These are phyloP conservation scores for Acipenser transmontanus DNA, from an alignment of 2,797 vertebrate species.

Conservation along the genomic window DNA sequence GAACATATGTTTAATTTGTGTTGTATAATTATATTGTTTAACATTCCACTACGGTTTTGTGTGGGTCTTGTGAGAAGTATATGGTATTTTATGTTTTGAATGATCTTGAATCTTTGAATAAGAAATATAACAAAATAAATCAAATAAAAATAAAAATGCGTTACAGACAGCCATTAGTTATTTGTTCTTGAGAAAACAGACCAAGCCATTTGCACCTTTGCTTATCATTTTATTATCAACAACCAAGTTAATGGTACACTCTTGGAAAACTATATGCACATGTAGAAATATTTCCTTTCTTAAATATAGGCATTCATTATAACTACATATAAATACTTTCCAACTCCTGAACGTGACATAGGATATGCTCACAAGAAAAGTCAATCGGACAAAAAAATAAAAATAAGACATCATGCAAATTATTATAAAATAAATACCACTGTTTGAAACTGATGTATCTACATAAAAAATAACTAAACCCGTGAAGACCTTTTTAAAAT, in stretches of 20 bases:
- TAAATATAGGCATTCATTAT: slow-evolving; percentile 99
- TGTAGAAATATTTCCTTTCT: slow-evolving; percentile 99
- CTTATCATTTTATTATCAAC: slow-evolving; percentile 95
- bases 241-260: slow-evolving; percentile 99
- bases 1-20: too few relatives aligned
- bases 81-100: too few relatives aligned
- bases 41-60: too few relatives aligned
- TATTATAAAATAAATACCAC: slow-evolving; percentile 86
- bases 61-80: too few relatives aligned
- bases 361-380: slow-evolving; percentile 85
- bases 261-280: slow-evolving; percentile 99
- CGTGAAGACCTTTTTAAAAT: slow-evolving; percentile 77
- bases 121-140: too few relatives aligned
- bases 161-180: too few relatives aligned
- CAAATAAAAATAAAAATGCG: too few relatives aligned
- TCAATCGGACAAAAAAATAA: slow-evolving; percentile 60
- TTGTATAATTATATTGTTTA: too few relatives aligned
- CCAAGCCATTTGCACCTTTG: slow-evolving; percentile 34
- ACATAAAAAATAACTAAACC: slow-evolving; percentile 73
- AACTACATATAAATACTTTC: slow-evolving; percentile 99
- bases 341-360: slow-evolving; percentile 89
- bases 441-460: slow-evolving; percentile 72
- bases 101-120: too few relatives aligned
- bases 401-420: slow-evolving; percentile 87
- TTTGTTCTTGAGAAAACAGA: too few relatives aligned